Evolutionary conservation across 1,140 invertebrate species (phyloP), one percentile per base, ranked within the genome.

Genomic region (Globodera rostochiensis): DNA sequence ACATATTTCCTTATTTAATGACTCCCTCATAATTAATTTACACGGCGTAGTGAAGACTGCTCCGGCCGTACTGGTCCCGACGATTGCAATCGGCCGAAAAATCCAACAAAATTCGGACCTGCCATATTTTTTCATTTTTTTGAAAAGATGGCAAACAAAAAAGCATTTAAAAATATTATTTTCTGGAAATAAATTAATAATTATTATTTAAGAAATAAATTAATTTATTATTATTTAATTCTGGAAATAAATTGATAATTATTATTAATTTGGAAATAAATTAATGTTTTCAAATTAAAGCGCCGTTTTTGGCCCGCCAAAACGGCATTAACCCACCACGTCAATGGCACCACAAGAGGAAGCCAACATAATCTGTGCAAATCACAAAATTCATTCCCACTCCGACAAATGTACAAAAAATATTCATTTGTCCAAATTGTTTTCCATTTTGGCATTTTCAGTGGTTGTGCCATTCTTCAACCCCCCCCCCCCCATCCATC

Each of bases 11-110:
- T 11, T 53, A 64, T 19, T 64, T 53, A 36, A 53, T 53, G 11
- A 53, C 11, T 53, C 50, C 1, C 7, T 53, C 1, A 13, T 9
- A 53, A 53, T 53, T 53, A 13, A 25, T 45, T 71, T 69, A 78
- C 77, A 78, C 77, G 6, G 77, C 77, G 11, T 78, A 78, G n/a
- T 78, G 77, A 1, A 78, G 46, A 78, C 77, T 78, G 49, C 77
- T 78, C 77, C 77, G 53, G 47, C 77, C 77, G 46, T 66, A 78
- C 25, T 78, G 77, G n/a, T 78, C 77, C 15, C 21, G 60, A 4
- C 64, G 21, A n/a, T 69, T 78, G 36, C 66, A 46, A n/a, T 78
- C 64, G 46, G 77, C 77, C 21, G 25, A 45, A 13, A 78, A 78
- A 21, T 78, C 77, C 25, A 78, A 69, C 25, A 78, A 49, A 70